These are phyloP conservation scores for Drosophila mayaguana DNA, from an alignment of 2,888 invertebrate genomes.

Conservation along the genomic window DNA sequence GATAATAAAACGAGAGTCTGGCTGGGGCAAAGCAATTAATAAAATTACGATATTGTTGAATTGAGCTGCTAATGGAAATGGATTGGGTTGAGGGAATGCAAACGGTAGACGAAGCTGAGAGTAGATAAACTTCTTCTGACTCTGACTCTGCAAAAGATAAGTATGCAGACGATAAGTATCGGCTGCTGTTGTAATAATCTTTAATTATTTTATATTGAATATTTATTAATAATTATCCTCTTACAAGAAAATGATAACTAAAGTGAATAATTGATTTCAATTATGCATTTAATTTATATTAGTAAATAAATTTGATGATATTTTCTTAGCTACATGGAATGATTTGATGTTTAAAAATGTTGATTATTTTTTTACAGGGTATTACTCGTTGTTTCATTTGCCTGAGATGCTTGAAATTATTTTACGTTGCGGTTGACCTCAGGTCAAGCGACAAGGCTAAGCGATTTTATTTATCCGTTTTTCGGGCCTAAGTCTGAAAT, in stretches of 20 bases:
- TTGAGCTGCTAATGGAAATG: background rate
- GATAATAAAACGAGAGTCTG: conserved; percentile 6
- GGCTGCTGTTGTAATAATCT: background rate
- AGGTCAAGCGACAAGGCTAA: conserved; percentile 2
- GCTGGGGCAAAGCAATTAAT: conserved; percentile 34
- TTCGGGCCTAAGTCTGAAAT: background rate
- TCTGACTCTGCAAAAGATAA: background rate
- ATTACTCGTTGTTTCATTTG: too few relatives aligned
- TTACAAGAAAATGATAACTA: too few relatives aligned
- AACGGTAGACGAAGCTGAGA: too few relatives aligned
- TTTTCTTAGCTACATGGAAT: too few relatives aligned
- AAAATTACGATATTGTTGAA: conserved; percentile 26
- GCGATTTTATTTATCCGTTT: conserved; percentile 3
- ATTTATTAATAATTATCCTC: background rate
- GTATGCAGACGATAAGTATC: background rate
- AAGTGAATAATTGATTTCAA: too few relatives aligned
- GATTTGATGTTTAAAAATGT: too few relatives aligned
- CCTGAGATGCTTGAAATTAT: too few relatives aligned
- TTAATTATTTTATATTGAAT: background rate
- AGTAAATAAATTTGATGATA: too few relatives aligned
- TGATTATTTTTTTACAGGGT: too few relatives aligned
- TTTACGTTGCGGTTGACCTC: too few relatives aligned
- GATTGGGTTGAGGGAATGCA: background rate
- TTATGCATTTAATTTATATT: too few relatives aligned
- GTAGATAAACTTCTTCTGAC: background rate